Conservation (phyloP, 2,113 vertebrate species). For the Saccopteryx bilineata region DNA sequence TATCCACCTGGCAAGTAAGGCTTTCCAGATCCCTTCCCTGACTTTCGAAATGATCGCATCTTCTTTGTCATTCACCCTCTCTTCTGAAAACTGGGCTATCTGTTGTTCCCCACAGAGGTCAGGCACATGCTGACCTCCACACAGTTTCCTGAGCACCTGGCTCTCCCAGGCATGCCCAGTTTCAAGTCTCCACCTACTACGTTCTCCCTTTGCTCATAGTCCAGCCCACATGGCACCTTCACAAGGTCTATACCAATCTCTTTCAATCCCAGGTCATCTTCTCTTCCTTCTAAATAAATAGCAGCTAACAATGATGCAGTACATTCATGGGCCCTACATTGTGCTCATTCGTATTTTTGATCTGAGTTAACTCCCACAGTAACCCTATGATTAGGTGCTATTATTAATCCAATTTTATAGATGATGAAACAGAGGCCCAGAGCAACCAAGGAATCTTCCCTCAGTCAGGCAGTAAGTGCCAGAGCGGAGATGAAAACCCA, state of each 20-base stretch:
- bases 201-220: neutral
- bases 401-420: conserved; percentile 11
- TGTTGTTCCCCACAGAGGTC: neutral
- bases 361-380: conserved; percentile 7
- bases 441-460: neutral
- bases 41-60: neutral
- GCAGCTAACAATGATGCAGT: neutral
- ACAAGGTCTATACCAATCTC: neutral
- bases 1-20: neutral
- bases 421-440: conserved; percentile 39
- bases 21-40: neutral
- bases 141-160: neutral
- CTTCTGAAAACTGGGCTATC: neutral
- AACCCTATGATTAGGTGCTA: neutral
- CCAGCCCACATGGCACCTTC: neutral
- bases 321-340: no score
- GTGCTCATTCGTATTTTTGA: neutral
- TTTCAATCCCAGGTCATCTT: neutral
- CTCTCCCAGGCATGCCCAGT: neutral
- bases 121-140: neutral
- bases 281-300: conserved; percentile 31
- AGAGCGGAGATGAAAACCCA: neutral
- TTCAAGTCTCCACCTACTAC: neutral
- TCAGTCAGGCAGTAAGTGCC: neutral
- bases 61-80: neutral